Conservation (phyloP, 2,797 vertebrate genomes). For the Cryptoprocta ferox region DNA sequence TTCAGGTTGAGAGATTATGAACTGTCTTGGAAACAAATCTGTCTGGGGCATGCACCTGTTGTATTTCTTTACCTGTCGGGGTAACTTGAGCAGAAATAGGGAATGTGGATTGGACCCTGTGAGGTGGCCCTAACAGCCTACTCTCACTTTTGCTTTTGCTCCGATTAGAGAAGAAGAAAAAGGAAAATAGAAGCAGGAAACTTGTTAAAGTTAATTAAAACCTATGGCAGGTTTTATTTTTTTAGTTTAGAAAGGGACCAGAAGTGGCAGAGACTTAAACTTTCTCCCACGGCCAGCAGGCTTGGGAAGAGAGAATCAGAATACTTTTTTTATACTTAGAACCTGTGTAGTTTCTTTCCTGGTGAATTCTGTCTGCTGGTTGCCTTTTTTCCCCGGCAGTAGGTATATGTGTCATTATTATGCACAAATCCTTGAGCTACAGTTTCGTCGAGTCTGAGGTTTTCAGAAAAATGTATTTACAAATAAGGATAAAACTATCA, state of each 20-base stretch:
- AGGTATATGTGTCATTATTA: background rate
- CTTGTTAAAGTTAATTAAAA: background rate
- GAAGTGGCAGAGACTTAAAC: background rate
- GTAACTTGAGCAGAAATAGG: background rate
- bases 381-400: background rate
- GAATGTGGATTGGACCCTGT: background rate
- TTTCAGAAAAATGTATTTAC: background rate
- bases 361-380: background rate
- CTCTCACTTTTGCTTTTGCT: background rate
- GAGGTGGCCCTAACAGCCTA: background rate
- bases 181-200: background rate
- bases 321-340: background rate
- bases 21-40: background rate
- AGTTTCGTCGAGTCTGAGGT: background rate
- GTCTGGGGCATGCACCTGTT: background rate
- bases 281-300: background rate
- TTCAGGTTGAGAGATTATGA: background rate
- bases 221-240: background rate
- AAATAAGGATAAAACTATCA: background rate
- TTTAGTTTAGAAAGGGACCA: background rate
- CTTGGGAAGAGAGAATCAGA: background rate
- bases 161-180: background rate
- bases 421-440: background rate
- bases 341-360: background rate
- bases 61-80: background rate